Percentiles rank a stretch among this genome's conserved stretches.
Evolutionary conservation across 35 echinoderm and acorn worm genomes (phyloP).

Genomic region (Ptychodera flava): DNA sequence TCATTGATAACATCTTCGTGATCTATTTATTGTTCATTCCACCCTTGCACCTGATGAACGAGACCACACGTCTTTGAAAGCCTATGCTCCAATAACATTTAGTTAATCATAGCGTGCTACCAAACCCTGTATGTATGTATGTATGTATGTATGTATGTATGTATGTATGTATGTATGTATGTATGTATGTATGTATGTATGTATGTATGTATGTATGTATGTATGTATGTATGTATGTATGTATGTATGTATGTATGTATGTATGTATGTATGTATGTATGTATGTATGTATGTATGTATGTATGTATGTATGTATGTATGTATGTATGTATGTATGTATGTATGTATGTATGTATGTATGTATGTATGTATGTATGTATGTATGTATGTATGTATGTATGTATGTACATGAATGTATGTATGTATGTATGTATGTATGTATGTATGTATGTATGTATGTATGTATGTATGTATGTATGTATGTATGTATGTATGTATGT

Average conservation of each 20-base stretch:
- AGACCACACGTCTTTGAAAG: no score
- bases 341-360: not conserved
- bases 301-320: not conserved
- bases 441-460: not conserved
- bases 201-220: not conserved
- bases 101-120: not conserved
- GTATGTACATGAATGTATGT: not conserved
- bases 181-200: slow-evolving; percentile 2
- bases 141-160: not conserved
- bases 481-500: not conserved
- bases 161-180: not conserved
- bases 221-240: not conserved
- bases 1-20: no score
- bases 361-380: not conserved
- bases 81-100: no score
- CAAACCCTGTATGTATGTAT: not conserved
- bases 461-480: not conserved
- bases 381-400: not conserved
- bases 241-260: slow-evolving; percentile 2
- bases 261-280: not conserved
- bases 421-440: not conserved
- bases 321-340: not conserved
- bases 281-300: not conserved
- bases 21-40: no score
- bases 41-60: no score